Evolutionary conservation across 2,113 vertebrate species (phyloP), one percentile per base, ranked within the genome.

Genomic region (Cheirogaleus medius): DNA sequence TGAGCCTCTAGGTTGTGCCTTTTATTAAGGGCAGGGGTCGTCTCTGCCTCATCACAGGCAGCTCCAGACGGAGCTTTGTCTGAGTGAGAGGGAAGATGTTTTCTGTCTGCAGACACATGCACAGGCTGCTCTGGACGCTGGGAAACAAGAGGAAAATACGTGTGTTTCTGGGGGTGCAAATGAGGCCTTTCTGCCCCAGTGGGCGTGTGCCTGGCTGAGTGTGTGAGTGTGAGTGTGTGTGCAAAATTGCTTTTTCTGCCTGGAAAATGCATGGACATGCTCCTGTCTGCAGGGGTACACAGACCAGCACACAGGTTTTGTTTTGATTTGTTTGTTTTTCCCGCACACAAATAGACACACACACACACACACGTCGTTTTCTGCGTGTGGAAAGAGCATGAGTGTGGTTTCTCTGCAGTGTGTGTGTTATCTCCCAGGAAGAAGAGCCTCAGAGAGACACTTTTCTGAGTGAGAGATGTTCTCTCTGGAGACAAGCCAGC

Each of bases 91-190:
- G 56, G 63, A 18, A n/a, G n/a, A 5, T 6, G 64, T 84, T 54
- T 29, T 21, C 21, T 21, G 1, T 20, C 34, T 20, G 15, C 47
- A 87, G 64, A 27, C 13, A 3, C 5, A 39, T 0, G 0, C 23
- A 1, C 32, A 4, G 23, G 3, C 1, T 1, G 37, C 3, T 21
- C n/a, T n/a, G 18, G 25, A 47, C 29, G n/a, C 44, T 7, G 0
- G 44, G 69, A 3, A 18, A 1, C 5, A 2, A 14, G 42, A 54
- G 58, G 68, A 8, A 32, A 42, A 60, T 10, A 21, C 11, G 1
- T 13, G 56, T 29, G 34, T 74, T 58, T 4, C 1, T 12, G 58
- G 21, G 17, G n/a, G 54, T 2, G 4, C 29, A 25, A 9, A 44
- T 9, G 54, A 52, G 66, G 71, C 15, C 76, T 82, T 4, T 37